Base-by-base conservation (phyloP, 2,888 invertebrate genomes). In the Pterostichus madidus region DNA sequence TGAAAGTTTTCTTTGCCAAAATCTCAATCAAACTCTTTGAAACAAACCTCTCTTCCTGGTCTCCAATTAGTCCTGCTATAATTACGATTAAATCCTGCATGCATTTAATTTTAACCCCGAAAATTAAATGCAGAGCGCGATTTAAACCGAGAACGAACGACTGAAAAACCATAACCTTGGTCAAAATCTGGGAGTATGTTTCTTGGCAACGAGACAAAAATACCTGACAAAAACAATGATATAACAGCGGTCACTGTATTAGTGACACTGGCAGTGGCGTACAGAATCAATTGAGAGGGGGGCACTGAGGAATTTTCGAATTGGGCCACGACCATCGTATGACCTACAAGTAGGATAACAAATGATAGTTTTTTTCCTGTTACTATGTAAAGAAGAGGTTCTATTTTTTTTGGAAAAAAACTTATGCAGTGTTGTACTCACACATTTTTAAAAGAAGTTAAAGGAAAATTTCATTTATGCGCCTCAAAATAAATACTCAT, bases 131-230 rank as follows among this genome's bases (percentile, higher is more conserved):
- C 64, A 15, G 39, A 35, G 35, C 64, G n/a, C 15, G 7, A 31
- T 15, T 15, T 59, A 53, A 39, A 39, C 7, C 13, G 49, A 56
- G 15, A 17, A 5, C 5, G 56, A 56, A 8, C 56, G 7, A 56
- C 17, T 11, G 64, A 64, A 80, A 80, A 52, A 68, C 68, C 68
- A 15, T 80, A 80, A 80, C 80, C 80, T 80, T 68, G 68, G 80
- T 52, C 46, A 80, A 80, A 80, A 31, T 52, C n/a, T 49, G 32
- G 13, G 61, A 44, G 39, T 68, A 80, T 80, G 49, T 80, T 80
- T 80, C 31, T 68, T 80, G 80, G 80, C 80, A n/a, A 11, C 0
- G 2, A n/a, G 15, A 15, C 80, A 80, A 68, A 44, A 53, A 68
- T 46, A 49, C 46, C 49, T 61, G 35, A 49, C 32, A 68, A 56